Percentiles rank a stretch among this genome's conserved stretches.
Evolutionary conservation across 2,113 vertebrate genomes (phyloP).

Genomic region (Seriola rivoliana): DNA sequence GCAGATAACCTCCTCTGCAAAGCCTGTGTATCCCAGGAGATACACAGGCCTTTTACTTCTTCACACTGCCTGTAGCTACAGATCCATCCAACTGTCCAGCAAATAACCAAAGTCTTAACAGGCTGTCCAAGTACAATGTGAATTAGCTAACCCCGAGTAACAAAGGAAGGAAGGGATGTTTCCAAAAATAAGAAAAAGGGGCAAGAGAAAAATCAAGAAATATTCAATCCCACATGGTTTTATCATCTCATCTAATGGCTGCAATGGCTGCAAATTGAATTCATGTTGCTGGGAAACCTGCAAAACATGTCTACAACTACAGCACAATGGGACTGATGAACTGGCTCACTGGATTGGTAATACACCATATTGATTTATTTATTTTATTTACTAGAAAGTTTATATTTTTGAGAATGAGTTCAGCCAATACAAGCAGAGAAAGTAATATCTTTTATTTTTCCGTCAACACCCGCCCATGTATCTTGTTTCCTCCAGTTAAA

Average conservation of each 20-base stretch:
- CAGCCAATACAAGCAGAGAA: no score
- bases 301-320: not conserved
- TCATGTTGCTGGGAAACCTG: no score
- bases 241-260: not conserved
- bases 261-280: not conserved
- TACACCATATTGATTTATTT: no score
- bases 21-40: slow-evolving; percentile 31
- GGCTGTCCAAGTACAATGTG: not conserved
- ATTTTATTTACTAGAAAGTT: no score
- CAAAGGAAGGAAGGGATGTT: not conserved
- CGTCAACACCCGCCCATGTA: no score
- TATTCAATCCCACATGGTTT: not conserved
- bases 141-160: not conserved
- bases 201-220: not conserved
- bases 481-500: no score
- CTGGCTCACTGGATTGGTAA: not conserved
- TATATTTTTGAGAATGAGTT: no score
- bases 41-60: slow-evolving; percentile 25
- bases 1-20: slow-evolving; percentile 57
- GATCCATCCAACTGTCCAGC: slow-evolving; percentile 44
- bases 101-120: slow-evolving; percentile 23
- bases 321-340: not conserved
- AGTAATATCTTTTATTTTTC: no score
- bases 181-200: not conserved
- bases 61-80: slow-evolving; percentile 37